Evolutionary conservation across 2,113 vertebrate genomes (phyloP).

Genomic region (Corythaixoides concolor): DNA sequence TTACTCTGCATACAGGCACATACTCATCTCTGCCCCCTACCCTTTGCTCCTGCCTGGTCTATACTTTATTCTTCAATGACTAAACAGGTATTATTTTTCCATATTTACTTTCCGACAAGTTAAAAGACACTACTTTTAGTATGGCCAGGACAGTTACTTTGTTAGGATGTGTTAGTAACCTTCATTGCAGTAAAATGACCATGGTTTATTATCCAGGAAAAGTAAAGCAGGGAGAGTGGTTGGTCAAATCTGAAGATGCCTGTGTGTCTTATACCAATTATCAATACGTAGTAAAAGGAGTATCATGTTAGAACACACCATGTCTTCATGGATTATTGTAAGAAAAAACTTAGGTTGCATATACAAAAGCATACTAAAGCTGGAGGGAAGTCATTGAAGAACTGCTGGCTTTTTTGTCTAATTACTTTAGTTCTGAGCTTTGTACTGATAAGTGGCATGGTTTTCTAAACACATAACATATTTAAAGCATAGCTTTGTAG

Average conservation of each 20-base stretch:
- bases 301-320: neutral
- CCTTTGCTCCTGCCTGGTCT: neutral
- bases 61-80: neutral
- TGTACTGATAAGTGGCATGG: neutral
- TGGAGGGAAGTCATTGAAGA: neutral
- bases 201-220: neutral
- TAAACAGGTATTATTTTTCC: neutral
- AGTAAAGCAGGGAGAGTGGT: neutral
- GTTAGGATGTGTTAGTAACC: neutral
- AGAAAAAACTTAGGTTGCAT: neutral
- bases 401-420: neutral
- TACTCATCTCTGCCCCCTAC: neutral
- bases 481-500: neutral
- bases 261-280: neutral
- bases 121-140: neutral
- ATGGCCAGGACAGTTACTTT: neutral
- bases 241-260: neutral
- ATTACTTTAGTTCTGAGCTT: neutral
- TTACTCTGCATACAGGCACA: neutral
- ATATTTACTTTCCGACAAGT: neutral
- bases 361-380: neutral
- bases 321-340: neutral
- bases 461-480: neutral
- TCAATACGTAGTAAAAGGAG: neutral
- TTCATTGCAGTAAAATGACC: neutral